Evolutionary conservation across 1,140 invertebrate species (phyloP).

Genomic region (Paralvinella palmiformis): DNA sequence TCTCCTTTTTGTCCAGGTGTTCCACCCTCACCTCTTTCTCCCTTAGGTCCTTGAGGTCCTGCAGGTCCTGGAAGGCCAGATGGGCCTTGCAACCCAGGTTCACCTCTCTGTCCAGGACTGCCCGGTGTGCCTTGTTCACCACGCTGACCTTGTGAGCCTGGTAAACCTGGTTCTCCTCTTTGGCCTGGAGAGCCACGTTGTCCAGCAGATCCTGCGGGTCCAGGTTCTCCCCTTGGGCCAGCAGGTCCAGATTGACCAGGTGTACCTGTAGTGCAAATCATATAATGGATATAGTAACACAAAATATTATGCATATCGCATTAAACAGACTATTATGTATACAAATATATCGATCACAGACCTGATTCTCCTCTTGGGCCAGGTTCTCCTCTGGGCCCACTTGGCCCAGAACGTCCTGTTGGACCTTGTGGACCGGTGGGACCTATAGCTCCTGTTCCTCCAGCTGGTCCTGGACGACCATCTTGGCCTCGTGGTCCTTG

Average conservation of each 20-base stretch:
- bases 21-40: conserved; percentile 11
- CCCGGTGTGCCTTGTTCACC: conserved; percentile 56
- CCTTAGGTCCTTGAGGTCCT: background rate
- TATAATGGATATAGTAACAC: background rate
- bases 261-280: too few relatives aligned
- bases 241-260: conserved; percentile 48
- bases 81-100: conserved; percentile 9
- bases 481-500: conserved; percentile 2
- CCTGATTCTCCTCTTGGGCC: conserved; percentile 2
- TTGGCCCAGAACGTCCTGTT: conserved; percentile 52
- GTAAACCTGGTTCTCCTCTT: conserved; percentile 15
- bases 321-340: background rate
- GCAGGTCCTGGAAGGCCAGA: background rate
- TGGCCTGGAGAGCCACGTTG: conserved; percentile 38
- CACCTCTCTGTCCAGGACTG: conserved; percentile 54
- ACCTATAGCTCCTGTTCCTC: conserved; percentile 2
- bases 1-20: conserved; percentile 28
- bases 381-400: conserved; percentile 54
- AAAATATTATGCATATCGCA: background rate
- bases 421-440: conserved; percentile 2
- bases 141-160: conserved; percentile 55
- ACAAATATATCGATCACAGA: background rate
- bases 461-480: conserved; percentile 1
- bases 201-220: conserved; percentile 15
- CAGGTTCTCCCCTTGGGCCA: conserved; percentile 24